Base-by-base conservation (phyloP, 2,797 vertebrate species). In the Astyanax mexicanus region DNA sequence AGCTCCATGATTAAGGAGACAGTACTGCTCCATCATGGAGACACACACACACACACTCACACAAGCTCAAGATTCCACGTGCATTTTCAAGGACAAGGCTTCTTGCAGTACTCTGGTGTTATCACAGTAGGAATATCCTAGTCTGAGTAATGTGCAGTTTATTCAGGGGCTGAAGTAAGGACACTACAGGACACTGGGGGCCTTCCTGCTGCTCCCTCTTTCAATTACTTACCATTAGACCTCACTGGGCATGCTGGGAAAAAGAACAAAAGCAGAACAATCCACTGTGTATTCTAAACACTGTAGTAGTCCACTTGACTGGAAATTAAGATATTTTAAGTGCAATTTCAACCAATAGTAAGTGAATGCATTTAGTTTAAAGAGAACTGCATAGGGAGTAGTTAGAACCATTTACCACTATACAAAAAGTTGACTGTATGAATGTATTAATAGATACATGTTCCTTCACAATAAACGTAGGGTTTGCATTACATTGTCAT, bases 1-100 rank as follows among this genome's bases (percentile, higher is more conserved):
- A 54, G 71, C n/a, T 49, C 7, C 42, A 38, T 68, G 40, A 73
- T 57, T 25, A 69, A 49, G 49, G 58, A 55, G 51, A 58, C 35
- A 27, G 11, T 64, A 27, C 23, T 45, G 35, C 21, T 60, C 12
- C 23, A 42, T 54, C 15, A 32, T 12, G 38, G 45, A 38, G 32
- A 32, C 38, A 35, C 44, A 72, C 45, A 13, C 66, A 25, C 29
- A 42, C 58, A 45, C 74, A 52, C 25, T 49, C 58, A 69, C 17
- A 49, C 4, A 35, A 7, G 38, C 32, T 13, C 47, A 38, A 45
- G 37, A 44, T 74, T 70, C 61, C 13, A 58, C 55, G 66, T 72
- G 15, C 27, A 27, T 55, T 62, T 62, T 64, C 54, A 68, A 44
- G 35, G 40, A 55, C 60, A 6, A 2, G n/a, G 19, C 58, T 40